Conservation (phyloP, 2,113 vertebrate species). For the Machaerirhynchus nigripectus region DNA sequence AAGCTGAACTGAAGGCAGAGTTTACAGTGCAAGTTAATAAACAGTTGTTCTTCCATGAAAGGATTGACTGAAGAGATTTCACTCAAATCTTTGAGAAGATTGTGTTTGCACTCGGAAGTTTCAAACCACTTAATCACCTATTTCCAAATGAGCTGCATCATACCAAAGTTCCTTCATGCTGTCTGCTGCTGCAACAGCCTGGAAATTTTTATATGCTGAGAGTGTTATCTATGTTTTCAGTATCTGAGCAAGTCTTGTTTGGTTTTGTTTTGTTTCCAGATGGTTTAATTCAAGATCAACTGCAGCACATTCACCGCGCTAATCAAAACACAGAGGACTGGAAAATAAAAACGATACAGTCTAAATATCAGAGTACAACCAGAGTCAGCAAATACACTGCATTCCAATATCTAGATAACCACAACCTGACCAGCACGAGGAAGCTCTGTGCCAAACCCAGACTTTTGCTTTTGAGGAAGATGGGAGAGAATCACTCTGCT, state of each 20-base stretch:
- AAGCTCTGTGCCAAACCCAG: not conserved
- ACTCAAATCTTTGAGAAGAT: not conserved
- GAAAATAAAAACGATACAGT: not conserved
- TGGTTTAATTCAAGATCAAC: not conserved
- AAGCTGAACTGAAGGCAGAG: not conserved
- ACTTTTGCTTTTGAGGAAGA: not conserved
- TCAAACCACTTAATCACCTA: not conserved
- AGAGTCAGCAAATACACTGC: not conserved
- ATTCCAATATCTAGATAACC: not conserved
- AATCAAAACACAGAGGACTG: not conserved
- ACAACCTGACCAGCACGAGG: not conserved
- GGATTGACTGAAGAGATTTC: not conserved
- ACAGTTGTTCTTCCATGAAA: not conserved
- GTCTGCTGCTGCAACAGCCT: not conserved
- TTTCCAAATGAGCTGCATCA: not conserved
- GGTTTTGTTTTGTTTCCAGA: not conserved
- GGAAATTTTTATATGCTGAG: not conserved
- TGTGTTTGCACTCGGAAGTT: not conserved
- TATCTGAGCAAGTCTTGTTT: not conserved
- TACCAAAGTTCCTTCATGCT: not conserved
- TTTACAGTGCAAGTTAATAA: not conserved
- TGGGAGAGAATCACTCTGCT: not conserved
- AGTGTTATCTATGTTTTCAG: not conserved
- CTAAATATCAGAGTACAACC: not conserved
- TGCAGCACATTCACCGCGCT: not conserved